Evolutionary conservation across 2,888 invertebrate species (phyloP).

Genomic region (Bugulina stolonifera): DNA sequence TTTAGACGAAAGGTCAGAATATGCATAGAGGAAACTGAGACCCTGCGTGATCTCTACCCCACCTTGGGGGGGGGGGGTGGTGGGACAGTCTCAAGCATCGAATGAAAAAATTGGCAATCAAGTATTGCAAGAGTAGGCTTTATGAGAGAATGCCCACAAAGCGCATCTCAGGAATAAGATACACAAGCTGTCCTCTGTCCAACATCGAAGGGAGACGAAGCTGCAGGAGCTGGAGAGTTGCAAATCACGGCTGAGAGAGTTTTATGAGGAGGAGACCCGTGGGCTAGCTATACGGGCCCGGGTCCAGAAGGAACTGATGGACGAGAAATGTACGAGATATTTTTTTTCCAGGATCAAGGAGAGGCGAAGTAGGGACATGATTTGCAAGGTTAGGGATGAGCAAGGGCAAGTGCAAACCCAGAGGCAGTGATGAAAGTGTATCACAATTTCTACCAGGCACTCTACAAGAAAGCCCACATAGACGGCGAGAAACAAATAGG

Average conservation of each 20-base stretch:
- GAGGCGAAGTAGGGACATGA: neutral
- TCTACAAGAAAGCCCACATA: too few species aligned
- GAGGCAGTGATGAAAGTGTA: neutral
- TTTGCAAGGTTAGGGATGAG: neutral
- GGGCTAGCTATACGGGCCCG: neutral
- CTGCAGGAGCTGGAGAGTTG: neutral
- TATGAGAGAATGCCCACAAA: too few species aligned
- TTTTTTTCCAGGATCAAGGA: slow-evolving; percentile 2
- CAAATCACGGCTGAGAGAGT: too few species aligned
- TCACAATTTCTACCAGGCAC: too few species aligned
- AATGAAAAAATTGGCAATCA: neutral
- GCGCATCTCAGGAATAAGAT: too few species aligned
- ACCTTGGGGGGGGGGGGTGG: neutral
- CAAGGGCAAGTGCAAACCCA: neutral
- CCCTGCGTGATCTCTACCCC: neutral
- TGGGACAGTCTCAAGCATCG: neutral
- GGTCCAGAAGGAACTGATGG: neutral
- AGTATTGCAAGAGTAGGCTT: too few species aligned
- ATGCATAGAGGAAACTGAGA: neutral
- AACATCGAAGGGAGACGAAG: too few species aligned
- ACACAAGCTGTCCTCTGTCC: too few species aligned
- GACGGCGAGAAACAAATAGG: neutral
- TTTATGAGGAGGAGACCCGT: too few species aligned
- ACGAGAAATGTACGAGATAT: slow-evolving; percentile 2
- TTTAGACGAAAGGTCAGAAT: neutral